Evolutionary conservation across 2,888 invertebrate species (phyloP).

Genomic region (Lasius platythorax): DNA sequence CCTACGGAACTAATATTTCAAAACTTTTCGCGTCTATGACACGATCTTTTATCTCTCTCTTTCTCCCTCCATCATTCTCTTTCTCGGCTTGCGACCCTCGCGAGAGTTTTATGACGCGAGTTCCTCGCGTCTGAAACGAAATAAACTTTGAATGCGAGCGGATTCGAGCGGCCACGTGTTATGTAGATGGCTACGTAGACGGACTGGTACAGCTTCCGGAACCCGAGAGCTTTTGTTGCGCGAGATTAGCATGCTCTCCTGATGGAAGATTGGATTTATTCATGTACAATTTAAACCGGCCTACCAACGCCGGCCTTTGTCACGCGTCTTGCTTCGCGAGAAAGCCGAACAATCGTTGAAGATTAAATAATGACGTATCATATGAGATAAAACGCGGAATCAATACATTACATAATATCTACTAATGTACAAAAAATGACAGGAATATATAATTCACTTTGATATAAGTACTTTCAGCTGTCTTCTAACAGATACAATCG

Average conservation of each 20-base stretch:
- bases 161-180: conserved; percentile 72
- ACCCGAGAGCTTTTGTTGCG: conserved; percentile 75
- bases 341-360: neutral
- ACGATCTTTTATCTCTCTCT: conserved; percentile 15
- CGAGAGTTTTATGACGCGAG: conserved; percentile 63
- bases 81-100: conserved; percentile 14
- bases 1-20: conserved; percentile 57
- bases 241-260: conserved; percentile 79
- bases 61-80: neutral
- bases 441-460: neutral
- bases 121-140: conserved; percentile 20
- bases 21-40: conserved; percentile 52
- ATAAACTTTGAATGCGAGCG: conserved; percentile 59
- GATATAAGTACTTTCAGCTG: neutral
- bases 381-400: neutral
- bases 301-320: conserved; percentile 74
- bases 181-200: conserved; percentile 73
- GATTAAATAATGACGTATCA: conserved; percentile 28
- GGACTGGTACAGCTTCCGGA: conserved; percentile 69
- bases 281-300: conserved; percentile 81
- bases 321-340: conserved; percentile 43
- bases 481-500: neutral
- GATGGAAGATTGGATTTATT: conserved; percentile 81
- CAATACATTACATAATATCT: neutral
- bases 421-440: neutral